Conservation (phyloP, 1,140 invertebrate species). For the Elysia chlorotica region DNA sequence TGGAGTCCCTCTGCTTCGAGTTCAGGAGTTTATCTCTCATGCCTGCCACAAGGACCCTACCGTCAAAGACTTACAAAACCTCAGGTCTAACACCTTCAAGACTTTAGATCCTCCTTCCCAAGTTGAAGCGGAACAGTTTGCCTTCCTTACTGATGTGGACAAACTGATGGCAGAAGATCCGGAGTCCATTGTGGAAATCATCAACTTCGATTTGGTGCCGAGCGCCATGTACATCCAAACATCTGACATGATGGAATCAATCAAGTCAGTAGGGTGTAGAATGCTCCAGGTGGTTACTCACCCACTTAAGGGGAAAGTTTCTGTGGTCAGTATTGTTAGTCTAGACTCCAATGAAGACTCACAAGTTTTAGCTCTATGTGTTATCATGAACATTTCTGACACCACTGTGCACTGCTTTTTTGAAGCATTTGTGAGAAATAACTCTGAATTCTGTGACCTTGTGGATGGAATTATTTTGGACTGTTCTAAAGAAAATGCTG, state of each 20-base stretch:
- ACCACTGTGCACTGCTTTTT: background rate
- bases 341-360: background rate
- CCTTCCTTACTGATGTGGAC: background rate
- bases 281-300: slow-evolving; percentile 6
- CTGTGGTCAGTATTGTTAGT: slow-evolving; percentile 5
- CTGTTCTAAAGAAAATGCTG: slow-evolving; percentile 9
- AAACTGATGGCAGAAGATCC: slow-evolving; percentile 14
- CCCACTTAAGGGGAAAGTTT: background rate
- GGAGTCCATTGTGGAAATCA: slow-evolving; percentile 1
- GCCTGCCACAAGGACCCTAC: background rate
- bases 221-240: slow-evolving; percentile 14
- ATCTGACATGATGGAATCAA: background rate
- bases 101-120: background rate
- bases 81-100: background rate
- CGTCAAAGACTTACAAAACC: background rate
- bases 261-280: background rate
- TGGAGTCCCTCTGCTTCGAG: slow-evolving; percentile 3
- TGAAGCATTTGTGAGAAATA: slow-evolving; percentile 12
- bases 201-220: slow-evolving; percentile 10
- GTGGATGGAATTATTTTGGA: slow-evolving; percentile 1
- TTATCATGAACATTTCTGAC: background rate
- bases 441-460: slow-evolving; percentile 8
- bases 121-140: slow-evolving; percentile 1
- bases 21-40: slow-evolving; percentile 6
- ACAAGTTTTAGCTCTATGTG: slow-evolving; percentile 1